Evolutionary conservation across 2,797 vertebrate species (phyloP).

Genomic region (Cynodonichthys magdalenae): DNA sequence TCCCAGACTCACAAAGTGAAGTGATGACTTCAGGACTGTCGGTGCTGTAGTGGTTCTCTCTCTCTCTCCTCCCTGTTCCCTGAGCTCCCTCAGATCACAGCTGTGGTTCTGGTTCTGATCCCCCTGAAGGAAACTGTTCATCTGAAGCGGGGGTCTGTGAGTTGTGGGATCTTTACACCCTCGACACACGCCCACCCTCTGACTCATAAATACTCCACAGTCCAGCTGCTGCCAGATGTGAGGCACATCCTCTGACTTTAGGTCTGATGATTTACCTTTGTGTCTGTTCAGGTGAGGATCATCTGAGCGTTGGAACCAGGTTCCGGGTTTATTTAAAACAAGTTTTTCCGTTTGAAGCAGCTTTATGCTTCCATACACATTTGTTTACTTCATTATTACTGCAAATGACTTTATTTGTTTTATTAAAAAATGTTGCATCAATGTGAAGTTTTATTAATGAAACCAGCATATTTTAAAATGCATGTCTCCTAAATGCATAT

Average conservation of each 20-base stretch:
- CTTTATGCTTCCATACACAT: too few relatives aligned
- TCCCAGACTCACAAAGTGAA: conserved; percentile 67
- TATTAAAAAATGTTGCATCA: too few relatives aligned
- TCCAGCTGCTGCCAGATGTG: conserved; percentile 69
- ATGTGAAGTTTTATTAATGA: too few relatives aligned
- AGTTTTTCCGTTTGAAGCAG: too few relatives aligned
- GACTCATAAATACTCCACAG: conserved; percentile 19
- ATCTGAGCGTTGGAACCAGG: too few relatives aligned
- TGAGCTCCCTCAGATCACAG: conserved; percentile 23
- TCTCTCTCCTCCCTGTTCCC: conserved; percentile 6
- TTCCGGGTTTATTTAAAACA: too few relatives aligned
- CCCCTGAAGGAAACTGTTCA: conserved; percentile 22
- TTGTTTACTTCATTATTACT: too few relatives aligned
- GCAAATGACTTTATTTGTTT: too few relatives aligned
- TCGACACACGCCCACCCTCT: conserved; percentile 28
- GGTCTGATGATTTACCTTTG: conserved; percentile 15
- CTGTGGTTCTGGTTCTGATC: conserved; percentile 31
- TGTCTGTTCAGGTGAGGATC: too few relatives aligned
- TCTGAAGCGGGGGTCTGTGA: conserved; percentile 23
- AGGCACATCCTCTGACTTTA: conserved; percentile 10
- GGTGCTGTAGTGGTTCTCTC: conserved; percentile 35
- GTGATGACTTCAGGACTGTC: conserved; percentile 28
- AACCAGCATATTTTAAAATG: too few relatives aligned
- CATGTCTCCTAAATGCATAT: too few relatives aligned
- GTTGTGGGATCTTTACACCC: conserved; percentile 25